phyloP scores from a whole-genome alignment of 2,797 vertebrate genomes.

The Poeciliopsis presidionis region DNA sequence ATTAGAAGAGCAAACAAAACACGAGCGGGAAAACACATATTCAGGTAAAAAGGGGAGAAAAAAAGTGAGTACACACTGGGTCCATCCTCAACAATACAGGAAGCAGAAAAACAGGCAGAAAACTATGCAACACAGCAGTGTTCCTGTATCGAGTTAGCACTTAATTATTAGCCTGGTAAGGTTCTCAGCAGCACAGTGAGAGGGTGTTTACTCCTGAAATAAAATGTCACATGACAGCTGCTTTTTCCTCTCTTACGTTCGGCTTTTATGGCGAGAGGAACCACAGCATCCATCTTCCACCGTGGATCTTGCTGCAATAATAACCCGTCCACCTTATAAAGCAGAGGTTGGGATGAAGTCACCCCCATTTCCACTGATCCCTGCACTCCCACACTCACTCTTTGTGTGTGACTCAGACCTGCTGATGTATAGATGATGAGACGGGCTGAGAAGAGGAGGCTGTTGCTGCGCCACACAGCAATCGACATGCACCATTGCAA shows the following conservation, averaged over 20 bases:
- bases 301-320: conserved; percentile 61
- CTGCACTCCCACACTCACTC: conserved; percentile 64
- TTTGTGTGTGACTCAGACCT: conserved; percentile 69
- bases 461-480: conserved; percentile 49
- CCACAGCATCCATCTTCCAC: conserved; percentile 55
- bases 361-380: conserved; percentile 58
- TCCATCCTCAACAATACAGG: conserved; percentile 21
- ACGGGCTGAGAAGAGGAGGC: conserved; percentile 65
- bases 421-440: conserved; percentile 74
- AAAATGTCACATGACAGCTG: conserved; percentile 52
- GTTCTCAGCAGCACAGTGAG: conserved; percentile 26
- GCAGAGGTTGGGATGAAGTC: conserved; percentile 60
- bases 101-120: conserved; percentile 21
- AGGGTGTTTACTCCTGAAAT: conserved; percentile 46
- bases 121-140: conserved; percentile 15
- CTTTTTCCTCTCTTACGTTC: conserved; percentile 47
- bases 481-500: conserved; percentile 54
- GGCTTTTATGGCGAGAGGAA: conserved; percentile 43
- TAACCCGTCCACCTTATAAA: conserved; percentile 65
- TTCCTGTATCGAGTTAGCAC: conserved; percentile 20
- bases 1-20: conserved; percentile 72
- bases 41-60: conserved; percentile 13
- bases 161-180: conserved; percentile 29
- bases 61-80: background rate
- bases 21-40: conserved; percentile 64